Evolutionary conservation across 2,113 vertebrate species (phyloP).

Genomic region (Delphinapterus leucas): DNA sequence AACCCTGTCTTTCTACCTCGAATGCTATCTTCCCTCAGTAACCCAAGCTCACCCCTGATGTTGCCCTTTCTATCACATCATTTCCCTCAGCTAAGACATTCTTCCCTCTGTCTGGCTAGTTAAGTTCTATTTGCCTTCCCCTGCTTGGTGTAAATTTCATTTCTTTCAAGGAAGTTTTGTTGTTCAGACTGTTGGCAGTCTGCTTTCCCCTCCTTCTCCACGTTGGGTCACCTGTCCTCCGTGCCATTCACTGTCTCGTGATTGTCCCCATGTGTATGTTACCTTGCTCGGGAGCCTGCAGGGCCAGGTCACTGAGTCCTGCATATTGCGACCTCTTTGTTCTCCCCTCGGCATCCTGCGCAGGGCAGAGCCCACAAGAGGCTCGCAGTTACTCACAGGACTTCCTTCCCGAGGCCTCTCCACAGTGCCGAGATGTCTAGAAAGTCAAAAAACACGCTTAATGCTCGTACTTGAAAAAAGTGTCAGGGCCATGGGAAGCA

Average conservation of each 20-base stretch:
- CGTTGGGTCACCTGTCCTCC: neutral
- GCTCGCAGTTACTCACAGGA: neutral
- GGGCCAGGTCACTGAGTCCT: neutral
- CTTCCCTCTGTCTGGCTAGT: neutral
- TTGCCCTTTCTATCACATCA: neutral
- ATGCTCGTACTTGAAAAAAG: neutral
- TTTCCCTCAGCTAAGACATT: neutral
- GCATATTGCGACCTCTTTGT: neutral
- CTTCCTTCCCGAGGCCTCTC: neutral
- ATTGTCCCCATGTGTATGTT: neutral
- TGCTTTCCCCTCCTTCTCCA: neutral
- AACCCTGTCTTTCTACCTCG: neutral
- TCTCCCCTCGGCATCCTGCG: neutral
- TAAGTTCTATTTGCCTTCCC: neutral
- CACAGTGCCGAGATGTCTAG: neutral
- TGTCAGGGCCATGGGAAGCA: neutral
- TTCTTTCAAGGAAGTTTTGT: neutral
- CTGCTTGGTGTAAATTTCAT: neutral
- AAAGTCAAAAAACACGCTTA: neutral
- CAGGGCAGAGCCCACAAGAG: neutral
- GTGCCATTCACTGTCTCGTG: neutral
- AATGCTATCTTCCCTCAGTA: neutral
- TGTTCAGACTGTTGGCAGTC: neutral
- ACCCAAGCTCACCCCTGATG: neutral
- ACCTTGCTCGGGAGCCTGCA: neutral